Evolutionary conservation across 2,797 vertebrate genomes (phyloP), one percentile per base, ranked within the genome.

Genomic region (Artibeus jamaicensis): DNA sequence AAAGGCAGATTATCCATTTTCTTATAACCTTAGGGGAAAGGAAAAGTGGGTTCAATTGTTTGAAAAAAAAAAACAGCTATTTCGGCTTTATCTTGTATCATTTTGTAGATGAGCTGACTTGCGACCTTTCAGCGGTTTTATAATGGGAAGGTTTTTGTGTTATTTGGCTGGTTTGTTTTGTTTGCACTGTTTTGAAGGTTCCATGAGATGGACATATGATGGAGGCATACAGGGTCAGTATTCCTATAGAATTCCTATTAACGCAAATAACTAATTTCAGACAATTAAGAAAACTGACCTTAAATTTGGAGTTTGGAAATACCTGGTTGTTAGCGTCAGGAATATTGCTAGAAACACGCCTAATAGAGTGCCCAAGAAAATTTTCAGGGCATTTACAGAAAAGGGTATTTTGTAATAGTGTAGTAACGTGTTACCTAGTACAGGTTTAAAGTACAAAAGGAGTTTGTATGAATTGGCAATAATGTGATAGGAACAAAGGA

Each of bases 131-230:
- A 84, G 1, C 83, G 71, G 9, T 97, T 97, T 91, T 95, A 90
- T n/a, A 97, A 97, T 92, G 94, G 97, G 97, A 98, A 98, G 95
- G 95, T 81, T 71, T 26, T 93, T 97, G 68, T 32, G 95, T 68
- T 1, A 88, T 48, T 70, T 79, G 86, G 94, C 90, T 88, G 53
- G 19, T 89, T 86, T 37, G 55, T 78, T 55, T 87, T 6, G 93
- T 97, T 97, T 83, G 85, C 88, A 89, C 70, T 53, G 9, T 95
- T 95, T 92, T 39, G 85, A 81, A 86, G 59, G 4, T 81, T 55
- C 55, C 22, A n/a, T 81, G 89, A 83, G 87, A 26, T 55, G 73
- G 32, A 26, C 53, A 53, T 97, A 84, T 1, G 53, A 22, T 22
- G 53, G 53, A 53, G 50, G 53, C 53, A 22, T 3, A 22, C 22